A percentile compares a stretch with the other conserved stretches of the same genome.
Conservation (phyloP, 2,888 invertebrate species). For the Caradrina kadenii region DNA sequence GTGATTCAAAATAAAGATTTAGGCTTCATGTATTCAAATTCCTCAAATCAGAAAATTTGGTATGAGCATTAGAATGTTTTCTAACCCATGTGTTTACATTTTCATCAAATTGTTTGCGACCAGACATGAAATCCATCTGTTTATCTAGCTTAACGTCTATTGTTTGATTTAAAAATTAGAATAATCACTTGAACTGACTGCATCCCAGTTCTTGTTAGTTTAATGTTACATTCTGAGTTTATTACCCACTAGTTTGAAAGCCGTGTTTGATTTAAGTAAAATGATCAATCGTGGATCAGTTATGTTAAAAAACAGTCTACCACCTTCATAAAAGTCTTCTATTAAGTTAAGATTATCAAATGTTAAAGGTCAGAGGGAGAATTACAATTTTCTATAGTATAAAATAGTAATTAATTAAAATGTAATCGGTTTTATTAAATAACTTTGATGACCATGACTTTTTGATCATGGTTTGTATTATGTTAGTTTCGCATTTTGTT, state of each 20-base stretch:
- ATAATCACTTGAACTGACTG: constrained; percentile 14
- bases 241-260: constrained; percentile 16
- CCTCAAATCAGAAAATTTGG: too few species aligned
- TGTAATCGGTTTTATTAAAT: constrained; percentile 17
- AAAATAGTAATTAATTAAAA: background rate
- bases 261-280: background rate
- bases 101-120: background rate
- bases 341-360: constrained; percentile 22
- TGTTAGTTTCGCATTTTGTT: constrained; percentile 17
- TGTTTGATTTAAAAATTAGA: constrained; percentile 7
- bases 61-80: background rate
- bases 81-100: background rate
- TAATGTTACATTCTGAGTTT: constrained; percentile 13
- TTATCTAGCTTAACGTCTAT: background rate
- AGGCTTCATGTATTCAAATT: too few species aligned
- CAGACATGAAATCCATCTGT: background rate
- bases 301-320: constrained; percentile 18
- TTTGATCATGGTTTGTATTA: constrained; percentile 19
- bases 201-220: constrained; percentile 10
- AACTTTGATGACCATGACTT: constrained; percentile 15
- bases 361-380: constrained; percentile 33
- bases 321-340: constrained; percentile 32
- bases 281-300: constrained; percentile 20
- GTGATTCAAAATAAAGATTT: background rate
- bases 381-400: constrained; percentile 46